Conservation (phyloP, 2,797 vertebrate species). For the Limnodromus scolopaceus region DNA sequence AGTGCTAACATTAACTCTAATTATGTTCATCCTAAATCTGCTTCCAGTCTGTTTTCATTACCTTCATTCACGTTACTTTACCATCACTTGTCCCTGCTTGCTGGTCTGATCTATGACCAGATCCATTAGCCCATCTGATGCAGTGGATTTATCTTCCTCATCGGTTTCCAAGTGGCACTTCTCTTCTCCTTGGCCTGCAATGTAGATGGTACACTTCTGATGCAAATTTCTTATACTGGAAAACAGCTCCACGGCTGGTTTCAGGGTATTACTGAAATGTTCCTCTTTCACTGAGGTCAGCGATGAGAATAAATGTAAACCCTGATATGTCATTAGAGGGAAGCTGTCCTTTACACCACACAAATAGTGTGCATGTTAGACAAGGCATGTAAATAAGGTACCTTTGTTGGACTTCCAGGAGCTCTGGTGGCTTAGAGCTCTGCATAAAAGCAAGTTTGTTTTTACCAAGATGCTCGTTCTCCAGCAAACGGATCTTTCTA, state of each 20-base stretch:
- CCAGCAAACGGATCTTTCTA: neutral
- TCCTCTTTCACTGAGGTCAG: neutral
- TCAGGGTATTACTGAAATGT: neutral
- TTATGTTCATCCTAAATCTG: conserved; percentile 70
- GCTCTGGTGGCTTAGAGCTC: neutral
- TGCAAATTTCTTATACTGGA: neutral
- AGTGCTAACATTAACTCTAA: conserved; percentile 72
- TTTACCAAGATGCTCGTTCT: neutral
- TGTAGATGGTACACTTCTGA: neutral
- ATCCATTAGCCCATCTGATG: conserved; percentile 20
- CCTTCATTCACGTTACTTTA: conserved; percentile 62
- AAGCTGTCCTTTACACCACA: neutral
- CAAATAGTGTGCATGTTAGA: neutral
- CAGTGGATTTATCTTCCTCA: neutral
- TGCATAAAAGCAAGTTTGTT: neutral
- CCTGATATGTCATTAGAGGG: neutral
- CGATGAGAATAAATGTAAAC: neutral
- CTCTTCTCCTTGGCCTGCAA: neutral
- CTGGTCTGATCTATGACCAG: conserved; percentile 31
- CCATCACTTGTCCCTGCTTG: conserved; percentile 66
- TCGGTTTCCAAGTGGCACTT: neutral
- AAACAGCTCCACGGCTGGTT: neutral
- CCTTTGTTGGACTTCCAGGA: neutral
- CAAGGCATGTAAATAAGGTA: neutral
- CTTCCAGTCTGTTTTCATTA: conserved; percentile 73